Percentiles rank a stretch among this genome's conserved stretches.
Evolutionary conservation across 2,797 vertebrate genomes (phyloP).

Genomic region (Borostomias antarcticus): DNA sequence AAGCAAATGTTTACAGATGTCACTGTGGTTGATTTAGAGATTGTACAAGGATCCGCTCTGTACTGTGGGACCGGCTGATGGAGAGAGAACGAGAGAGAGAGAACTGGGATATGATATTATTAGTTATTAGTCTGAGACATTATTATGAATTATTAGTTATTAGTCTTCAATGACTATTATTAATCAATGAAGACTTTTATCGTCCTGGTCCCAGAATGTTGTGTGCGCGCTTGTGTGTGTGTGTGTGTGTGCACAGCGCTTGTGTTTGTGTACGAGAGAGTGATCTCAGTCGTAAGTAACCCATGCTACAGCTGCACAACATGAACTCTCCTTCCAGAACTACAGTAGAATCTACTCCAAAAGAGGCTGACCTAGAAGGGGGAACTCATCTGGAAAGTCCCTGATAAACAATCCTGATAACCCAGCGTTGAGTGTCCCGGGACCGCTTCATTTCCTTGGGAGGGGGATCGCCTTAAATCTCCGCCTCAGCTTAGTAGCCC

Average conservation of each 20-base stretch:
- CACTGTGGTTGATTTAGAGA: constrained; percentile 6
- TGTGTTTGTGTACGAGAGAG: no score
- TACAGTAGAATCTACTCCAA: constrained; percentile 26
- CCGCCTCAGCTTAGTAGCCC: constrained; percentile 49
- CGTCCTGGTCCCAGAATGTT: not conserved
- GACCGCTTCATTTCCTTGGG: constrained; percentile 50
- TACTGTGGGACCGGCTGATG: not conserved
- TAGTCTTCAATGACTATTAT: no score
- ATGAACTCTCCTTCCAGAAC: not conserved
- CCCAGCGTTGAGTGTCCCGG: constrained; percentile 43
- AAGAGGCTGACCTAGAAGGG: constrained; percentile 26
- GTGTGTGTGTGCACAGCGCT: not conserved
- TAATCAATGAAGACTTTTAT: no score
- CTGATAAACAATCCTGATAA: constrained; percentile 37
- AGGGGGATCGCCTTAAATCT: constrained; percentile 40
- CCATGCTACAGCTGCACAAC: not conserved
- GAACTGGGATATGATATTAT: not conserved
- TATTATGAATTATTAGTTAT: no score
- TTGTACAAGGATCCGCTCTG: not conserved
- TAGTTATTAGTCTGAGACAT: no score
- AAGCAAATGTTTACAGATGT: constrained; percentile 72
- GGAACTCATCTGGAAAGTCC: constrained; percentile 57
- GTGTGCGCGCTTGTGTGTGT: not conserved
- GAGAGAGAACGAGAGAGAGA: not conserved
- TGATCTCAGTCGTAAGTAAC: not conserved